Evolutionary conservation across 2,888 invertebrate species (phyloP).

Genomic region (Pseudanteris insignis): DNA sequence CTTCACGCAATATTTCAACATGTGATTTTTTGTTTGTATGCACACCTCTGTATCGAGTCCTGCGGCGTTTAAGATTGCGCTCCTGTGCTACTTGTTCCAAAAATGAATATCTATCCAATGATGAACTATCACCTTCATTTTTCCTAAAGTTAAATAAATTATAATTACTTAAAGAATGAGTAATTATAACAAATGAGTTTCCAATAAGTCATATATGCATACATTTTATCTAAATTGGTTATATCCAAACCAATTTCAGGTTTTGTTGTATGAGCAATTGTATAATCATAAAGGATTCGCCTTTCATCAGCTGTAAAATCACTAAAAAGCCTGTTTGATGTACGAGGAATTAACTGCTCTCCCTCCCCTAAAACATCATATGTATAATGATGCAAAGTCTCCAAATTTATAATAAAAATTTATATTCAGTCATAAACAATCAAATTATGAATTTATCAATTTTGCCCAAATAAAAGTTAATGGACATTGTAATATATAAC

Average conservation of each 20-base stretch:
- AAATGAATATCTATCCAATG: too few species aligned
- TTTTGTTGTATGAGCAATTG: conserved; percentile 57
- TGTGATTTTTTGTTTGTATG: conserved; percentile 65
- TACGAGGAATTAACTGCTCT: conserved; percentile 62
- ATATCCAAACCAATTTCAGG: conserved; percentile 60
- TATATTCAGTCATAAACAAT: conserved; percentile 44
- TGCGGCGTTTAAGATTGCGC: conserved; percentile 60
- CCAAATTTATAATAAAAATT: too few species aligned
- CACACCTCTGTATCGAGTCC: conserved; percentile 61
- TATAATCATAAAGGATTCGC: conserved; percentile 61
- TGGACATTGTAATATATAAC: conserved; percentile 2
- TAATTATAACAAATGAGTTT: too few species aligned
- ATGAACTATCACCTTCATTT: too few species aligned
- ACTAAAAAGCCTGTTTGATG: conserved; percentile 61
- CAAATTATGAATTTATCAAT: conserved; percentile 33
- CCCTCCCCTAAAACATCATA: conserved; percentile 59
- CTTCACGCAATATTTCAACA: conserved; percentile 60
- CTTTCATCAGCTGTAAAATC: conserved; percentile 65
- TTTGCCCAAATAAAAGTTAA: conserved; percentile 3
- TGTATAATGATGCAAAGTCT: too few species aligned
- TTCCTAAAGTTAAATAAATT: too few species aligned
- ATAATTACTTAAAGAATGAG: too few species aligned
- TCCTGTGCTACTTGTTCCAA: conserved; percentile 59
- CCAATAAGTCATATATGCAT: conserved; percentile 47
- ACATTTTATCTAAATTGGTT: conserved; percentile 54